Percentiles rank a stretch among this genome's conserved stretches.
Conservation (phyloP, 2,113 vertebrate species). For the Nerophis ophidion region DNA sequence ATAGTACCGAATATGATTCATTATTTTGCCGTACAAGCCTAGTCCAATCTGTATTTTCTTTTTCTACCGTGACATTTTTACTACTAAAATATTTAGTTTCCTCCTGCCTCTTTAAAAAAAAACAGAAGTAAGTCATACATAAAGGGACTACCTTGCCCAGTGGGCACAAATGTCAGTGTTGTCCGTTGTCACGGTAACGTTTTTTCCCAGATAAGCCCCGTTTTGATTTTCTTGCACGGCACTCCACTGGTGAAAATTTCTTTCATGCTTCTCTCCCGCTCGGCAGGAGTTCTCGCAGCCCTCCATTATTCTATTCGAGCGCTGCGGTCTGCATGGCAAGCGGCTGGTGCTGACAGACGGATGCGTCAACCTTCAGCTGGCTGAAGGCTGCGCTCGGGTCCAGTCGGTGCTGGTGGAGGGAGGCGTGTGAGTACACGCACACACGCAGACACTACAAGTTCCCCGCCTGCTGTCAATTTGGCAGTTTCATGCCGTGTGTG, state of each 20-base stretch:
- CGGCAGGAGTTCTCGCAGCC: conserved; percentile 87
- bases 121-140: too few relatives aligned
- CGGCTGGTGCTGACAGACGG: conserved; percentile 78
- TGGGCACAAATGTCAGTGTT: conserved; percentile 4
- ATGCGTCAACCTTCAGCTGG: conserved; percentile 77
- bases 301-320: conserved; percentile 80
- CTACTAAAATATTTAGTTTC: too few relatives aligned
- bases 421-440: conserved; percentile 80
- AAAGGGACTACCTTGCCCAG: background rate
- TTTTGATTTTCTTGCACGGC: conserved; percentile 10
- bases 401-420: conserved; percentile 84
- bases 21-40: too few relatives aligned
- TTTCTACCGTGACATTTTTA: too few relatives aligned
- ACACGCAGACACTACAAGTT: conserved; percentile 1
- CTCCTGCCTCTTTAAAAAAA: too few relatives aligned
- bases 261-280: conserved; percentile 1
- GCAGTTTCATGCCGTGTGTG: conserved; percentile 12
- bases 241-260: conserved; percentile 7
- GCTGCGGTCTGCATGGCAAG: conserved; percentile 79
- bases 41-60: too few relatives aligned
- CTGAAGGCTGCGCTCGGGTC: conserved; percentile 77
- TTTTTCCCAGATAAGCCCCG: conserved; percentile 5
- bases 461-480: conserved; percentile 18
- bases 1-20: too few relatives aligned
- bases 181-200: conserved; percentile 36